Base-by-base conservation (phyloP, 92 coral and sea anemone species). In the Porites rus region DNA sequence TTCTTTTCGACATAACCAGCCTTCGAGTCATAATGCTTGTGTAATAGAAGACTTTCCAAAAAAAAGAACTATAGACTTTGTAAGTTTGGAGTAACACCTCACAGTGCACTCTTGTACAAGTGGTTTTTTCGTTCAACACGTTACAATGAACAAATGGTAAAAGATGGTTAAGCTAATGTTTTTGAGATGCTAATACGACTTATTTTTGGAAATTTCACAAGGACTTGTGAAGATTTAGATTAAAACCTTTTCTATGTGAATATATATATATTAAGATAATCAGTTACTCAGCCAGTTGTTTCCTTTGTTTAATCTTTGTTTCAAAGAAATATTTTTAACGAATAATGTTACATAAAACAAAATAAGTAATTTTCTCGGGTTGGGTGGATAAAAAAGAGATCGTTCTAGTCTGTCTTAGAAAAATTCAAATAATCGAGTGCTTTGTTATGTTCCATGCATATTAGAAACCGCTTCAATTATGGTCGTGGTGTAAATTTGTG, bases 1-100 rank as follows among this genome's bases (percentile, higher is more conserved):
- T 84, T n/a, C 95, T 85, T 74, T 84, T 93, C 7, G 95, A 84
- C 38, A 66, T 73, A 0, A 68, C 61, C 25, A 85, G 6, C 61
- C 72, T 67, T 14, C 75, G 77, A 50, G 68, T 85, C 69, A 46
- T 64, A 7, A 38, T 68, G 46, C 17, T 67, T 67, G 72, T 10
- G 24, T 3, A 67, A 67, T 11, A 7, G 12, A 11, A 67, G 8
- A 31, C 1, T 31, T 43, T 28, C 52, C 0, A 43, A 31, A 46
- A 51, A 10, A 10, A 54, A 10, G 61, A 56, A 56, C 60, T 54
- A 54, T 54, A 54, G 14, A 10, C 60, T 10, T 13, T 13, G 60
- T 10, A 54, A 10, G 60, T 54, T 8, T 54, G 12, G 14, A 54
- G 46, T 1, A 54, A 54, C 60, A 54, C 60, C 7, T 54, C 14